These are phyloP conservation scores for Sebastes alutus DNA, from an alignment of 2,797 vertebrate species.

Conservation along the genomic window DNA sequence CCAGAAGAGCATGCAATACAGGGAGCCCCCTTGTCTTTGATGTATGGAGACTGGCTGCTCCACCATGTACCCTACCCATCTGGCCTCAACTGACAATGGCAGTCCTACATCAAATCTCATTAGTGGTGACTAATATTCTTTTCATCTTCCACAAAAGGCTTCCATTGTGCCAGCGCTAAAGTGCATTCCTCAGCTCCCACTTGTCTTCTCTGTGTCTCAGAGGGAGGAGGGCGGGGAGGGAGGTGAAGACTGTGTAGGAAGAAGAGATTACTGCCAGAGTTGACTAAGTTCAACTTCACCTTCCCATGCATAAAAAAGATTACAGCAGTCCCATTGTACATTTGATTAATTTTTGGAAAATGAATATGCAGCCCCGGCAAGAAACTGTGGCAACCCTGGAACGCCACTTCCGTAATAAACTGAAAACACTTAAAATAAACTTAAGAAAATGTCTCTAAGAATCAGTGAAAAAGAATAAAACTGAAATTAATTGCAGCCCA, in stretches of 20 bases:
- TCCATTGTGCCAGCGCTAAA: constrained; percentile 59
- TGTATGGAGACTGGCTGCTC: constrained; percentile 38
- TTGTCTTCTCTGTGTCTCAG: constrained; percentile 49
- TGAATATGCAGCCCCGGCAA: neutral
- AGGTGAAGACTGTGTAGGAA: constrained; percentile 39
- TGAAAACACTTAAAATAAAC: neutral
- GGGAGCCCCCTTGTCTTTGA: constrained; percentile 49
- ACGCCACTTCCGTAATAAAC: neutral
- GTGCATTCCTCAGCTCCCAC: constrained; percentile 69
- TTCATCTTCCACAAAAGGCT: constrained; percentile 70
- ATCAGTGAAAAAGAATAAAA: neutral
- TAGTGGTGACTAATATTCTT: constrained; percentile 75
- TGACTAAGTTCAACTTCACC: constrained; percentile 58
- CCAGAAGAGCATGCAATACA: constrained; percentile 30
- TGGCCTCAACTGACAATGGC: constrained; percentile 53
- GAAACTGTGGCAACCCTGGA: neutral
- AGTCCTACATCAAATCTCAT: constrained; percentile 72
- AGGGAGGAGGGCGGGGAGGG: constrained; percentile 2
- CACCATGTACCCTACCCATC: constrained; percentile 34
- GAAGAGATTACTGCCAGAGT: constrained; percentile 47
- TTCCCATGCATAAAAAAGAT: constrained; percentile 29
- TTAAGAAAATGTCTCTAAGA: neutral
- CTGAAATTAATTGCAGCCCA: neutral
- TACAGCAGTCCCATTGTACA: neutral
- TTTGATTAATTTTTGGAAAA: constrained; percentile 11